Evolutionary conservation across 2,113 vertebrate species (phyloP).

Genomic region (Craseonycteris thonglongyai): DNA sequence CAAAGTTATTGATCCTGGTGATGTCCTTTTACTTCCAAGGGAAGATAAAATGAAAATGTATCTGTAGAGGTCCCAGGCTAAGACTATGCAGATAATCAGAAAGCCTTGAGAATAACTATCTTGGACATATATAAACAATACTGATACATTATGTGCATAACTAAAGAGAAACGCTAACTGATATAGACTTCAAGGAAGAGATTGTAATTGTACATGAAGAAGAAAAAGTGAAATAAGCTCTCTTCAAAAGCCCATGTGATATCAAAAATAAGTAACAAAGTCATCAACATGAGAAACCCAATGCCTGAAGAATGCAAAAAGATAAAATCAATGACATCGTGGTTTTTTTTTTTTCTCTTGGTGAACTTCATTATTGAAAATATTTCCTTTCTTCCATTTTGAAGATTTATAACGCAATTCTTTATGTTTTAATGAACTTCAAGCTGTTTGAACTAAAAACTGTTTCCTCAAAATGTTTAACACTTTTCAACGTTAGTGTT

Average conservation of each 20-base stretch:
- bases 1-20: slow-evolving; percentile 7
- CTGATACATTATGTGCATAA: background rate
- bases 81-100: slow-evolving; percentile 6
- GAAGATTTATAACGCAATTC: slow-evolving; percentile 77
- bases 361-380: slow-evolving; percentile 68
- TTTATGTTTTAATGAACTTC: slow-evolving; percentile 74
- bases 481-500: slow-evolving; percentile 74
- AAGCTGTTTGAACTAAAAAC: slow-evolving; percentile 67
- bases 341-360: slow-evolving; percentile 72
- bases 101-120: slow-evolving; percentile 27
- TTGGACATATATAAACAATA: background rate
- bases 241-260: slow-evolving; percentile 64
- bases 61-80: slow-evolving; percentile 4
- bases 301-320: slow-evolving; percentile 56
- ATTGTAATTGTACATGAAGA: background rate
- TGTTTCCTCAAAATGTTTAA: slow-evolving; percentile 75
- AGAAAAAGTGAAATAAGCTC: slow-evolving; percentile 56
- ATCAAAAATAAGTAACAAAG: slow-evolving; percentile 66
- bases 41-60: background rate
- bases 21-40: slow-evolving; percentile 34
- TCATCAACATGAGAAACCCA: slow-evolving; percentile 65
- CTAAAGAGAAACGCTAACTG: slow-evolving; percentile 23
- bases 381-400: slow-evolving; percentile 71
- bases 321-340: slow-evolving; percentile 62
- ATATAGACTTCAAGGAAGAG: slow-evolving; percentile 49